Evolutionary conservation across 1,140 invertebrate genomes (phyloP), one percentile per base, ranked within the genome.

Genomic region (Leptopilina clavipes): DNA sequence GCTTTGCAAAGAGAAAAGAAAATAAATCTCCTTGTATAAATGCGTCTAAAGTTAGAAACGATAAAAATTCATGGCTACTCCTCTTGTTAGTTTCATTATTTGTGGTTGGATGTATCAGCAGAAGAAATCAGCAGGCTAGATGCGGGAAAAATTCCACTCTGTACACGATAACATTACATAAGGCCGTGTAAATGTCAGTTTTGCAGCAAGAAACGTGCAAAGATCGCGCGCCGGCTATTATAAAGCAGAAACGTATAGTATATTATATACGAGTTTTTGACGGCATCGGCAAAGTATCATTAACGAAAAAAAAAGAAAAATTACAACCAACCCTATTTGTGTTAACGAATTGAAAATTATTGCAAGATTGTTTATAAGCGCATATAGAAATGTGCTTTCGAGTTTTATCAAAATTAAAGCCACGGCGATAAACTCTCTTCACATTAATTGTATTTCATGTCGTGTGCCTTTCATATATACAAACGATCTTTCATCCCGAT

Each of bases 81-180:
- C 12, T 65, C 59, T 65, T 31, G 25, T 37, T 65, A 65, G 25
- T 65, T 65, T 65, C 0, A 11, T 37, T 65, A 59, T 56, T 65
- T 31, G 59, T 22, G 22, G 59, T 65, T 37, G 22, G 19, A 65
- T 65, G 22, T 65, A 65, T 31, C 22, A 31, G 56, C 56, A 17
- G n/a, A n/a, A 25, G 10, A 22, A 65, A 65, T 65, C 56, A 12
- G 56, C 12, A 25, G 25, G 3, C 59, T 31, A 31, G 19, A 65
- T 40, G 8, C 37, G 59, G 12, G 22, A 22, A 31, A 37, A 22
- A 65, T 65, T 37, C 59, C 59, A 25, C 22, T 12, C 25, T 14
- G 37, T 40, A 52, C 44, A 12, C 59, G 59, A 65, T 65, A 65
- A 65, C 25, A 65, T 65, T 65, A 65, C 59, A 31, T 65, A 65